Conservation (phyloP, 2,113 vertebrate species). For the Ceyx cyanopectus region DNA sequence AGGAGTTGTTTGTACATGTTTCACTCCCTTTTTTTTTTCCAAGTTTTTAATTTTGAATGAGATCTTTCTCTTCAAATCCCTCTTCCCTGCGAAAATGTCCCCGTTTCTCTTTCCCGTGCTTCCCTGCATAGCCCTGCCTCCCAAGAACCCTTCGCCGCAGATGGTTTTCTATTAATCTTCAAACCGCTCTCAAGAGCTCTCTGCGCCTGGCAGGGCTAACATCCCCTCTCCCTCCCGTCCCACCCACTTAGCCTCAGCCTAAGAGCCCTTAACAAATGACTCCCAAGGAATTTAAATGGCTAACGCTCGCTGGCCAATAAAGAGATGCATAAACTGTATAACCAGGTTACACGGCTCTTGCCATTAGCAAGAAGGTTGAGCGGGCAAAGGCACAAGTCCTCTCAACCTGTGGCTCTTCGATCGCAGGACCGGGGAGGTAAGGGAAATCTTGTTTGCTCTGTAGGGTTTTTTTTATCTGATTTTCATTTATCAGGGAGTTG, state of each 20-base stretch:
- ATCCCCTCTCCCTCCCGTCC: conserved; percentile 59
- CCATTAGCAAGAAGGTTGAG: conserved; percentile 73
- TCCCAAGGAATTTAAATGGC: conserved; percentile 81
- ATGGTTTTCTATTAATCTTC: conserved; percentile 62
- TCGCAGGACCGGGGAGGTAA: conserved; percentile 75
- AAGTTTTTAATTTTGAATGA: conserved; percentile 37
- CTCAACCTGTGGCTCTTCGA: conserved; percentile 56
- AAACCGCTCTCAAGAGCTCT: conserved; percentile 51
- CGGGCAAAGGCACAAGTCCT: conserved; percentile 49
- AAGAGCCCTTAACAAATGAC: conserved; percentile 82
- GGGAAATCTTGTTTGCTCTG: conserved; percentile 61
- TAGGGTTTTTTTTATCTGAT: conserved; percentile 21
- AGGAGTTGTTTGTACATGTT: conserved; percentile 68
- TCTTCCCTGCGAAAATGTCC: conserved; percentile 14
- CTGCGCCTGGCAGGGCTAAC: conserved; percentile 39
- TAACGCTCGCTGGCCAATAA: conserved; percentile 78
- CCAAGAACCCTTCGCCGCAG: conserved; percentile 25
- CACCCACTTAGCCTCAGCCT: conserved; percentile 73
- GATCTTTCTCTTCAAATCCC: conserved; percentile 32
- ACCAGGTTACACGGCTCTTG: conserved; percentile 52
- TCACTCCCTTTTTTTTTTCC: conserved; percentile 53
- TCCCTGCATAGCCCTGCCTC: conserved; percentile 4
- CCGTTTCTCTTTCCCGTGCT: background rate
- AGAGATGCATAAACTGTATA: conserved; percentile 51
- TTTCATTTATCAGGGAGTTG: conserved; percentile 29